Percentiles rank a stretch among this genome's conserved stretches.
These are phyloP conservation scores for Rissa tridactyla DNA, from an alignment of 2,113 vertebrate species.

Conservation along the genomic window DNA sequence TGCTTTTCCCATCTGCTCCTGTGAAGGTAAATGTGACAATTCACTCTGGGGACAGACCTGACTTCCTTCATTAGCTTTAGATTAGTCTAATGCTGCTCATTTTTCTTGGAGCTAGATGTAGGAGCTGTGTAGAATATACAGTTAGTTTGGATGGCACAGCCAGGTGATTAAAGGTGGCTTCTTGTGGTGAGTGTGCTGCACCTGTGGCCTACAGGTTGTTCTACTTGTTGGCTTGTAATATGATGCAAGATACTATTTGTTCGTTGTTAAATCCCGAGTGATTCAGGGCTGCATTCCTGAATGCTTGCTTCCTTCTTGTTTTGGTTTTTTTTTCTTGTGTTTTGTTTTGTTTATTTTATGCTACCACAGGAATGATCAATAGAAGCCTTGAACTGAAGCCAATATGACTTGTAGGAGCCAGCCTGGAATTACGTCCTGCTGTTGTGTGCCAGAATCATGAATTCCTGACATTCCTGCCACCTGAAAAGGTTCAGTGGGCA, in stretches of 20 bases:
- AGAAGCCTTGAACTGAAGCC: neutral
- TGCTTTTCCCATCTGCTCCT: conserved; percentile 4
- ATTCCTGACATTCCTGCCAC: conserved; percentile 10
- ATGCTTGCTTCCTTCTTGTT: neutral
- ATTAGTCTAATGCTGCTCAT: neutral
- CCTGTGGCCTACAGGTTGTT: neutral
- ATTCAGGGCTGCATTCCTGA: neutral
- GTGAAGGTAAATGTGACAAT: neutral
- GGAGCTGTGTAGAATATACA: neutral
- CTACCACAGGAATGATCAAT: neutral
- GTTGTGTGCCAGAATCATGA: neutral
- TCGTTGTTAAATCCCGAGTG: accelerated
- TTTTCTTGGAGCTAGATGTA: neutral
- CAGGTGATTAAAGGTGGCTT: neutral
- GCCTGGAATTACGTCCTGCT: neutral
- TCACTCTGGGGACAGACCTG: neutral
- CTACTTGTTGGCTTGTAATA: neutral
- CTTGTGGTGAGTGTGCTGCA: neutral
- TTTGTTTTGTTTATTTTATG: neutral
- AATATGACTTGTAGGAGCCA: neutral
- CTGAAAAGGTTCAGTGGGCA: neutral
- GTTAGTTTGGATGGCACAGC: neutral
- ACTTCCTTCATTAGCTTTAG: neutral
- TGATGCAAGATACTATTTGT: neutral
- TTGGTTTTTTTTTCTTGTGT: neutral